A percentile compares a stretch with the other conserved stretches of the same genome.
These are phyloP conservation scores for Druon quercuslanigerum DNA, from an alignment of 1,140 invertebrate genomes.

Conservation along the genomic window DNA sequence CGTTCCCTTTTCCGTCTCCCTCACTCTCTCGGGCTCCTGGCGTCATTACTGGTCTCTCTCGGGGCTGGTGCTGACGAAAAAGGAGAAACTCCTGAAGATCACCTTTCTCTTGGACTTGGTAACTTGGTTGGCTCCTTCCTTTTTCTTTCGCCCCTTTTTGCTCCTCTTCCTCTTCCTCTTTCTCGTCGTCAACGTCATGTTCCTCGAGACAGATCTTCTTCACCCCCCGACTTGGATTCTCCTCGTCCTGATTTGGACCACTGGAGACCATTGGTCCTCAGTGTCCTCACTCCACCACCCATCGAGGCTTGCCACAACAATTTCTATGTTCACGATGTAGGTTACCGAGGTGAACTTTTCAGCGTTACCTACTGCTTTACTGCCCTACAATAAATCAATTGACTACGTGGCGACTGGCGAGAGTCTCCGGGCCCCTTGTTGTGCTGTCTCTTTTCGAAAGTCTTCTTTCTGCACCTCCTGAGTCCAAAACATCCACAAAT, in stretches of 20 bases:
- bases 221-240: constrained; percentile 39
- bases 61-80: background rate
- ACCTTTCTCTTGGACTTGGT: constrained; percentile 17
- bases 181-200: background rate
- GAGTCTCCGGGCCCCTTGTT: background rate
- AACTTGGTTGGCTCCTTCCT: constrained; percentile 46
- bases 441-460: constrained; percentile 32
- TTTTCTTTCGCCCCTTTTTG: constrained; percentile 39
- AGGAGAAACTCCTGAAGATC: constrained; percentile 30
- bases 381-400: constrained; percentile 72
- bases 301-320: constrained; percentile 74
- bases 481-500: background rate
- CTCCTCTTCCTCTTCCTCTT: constrained; percentile 15
- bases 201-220: constrained; percentile 16
- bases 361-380: constrained; percentile 65
- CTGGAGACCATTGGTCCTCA: too few species aligned
- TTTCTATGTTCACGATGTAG: constrained; percentile 74
- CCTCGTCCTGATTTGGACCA: too few species aligned
- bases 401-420: constrained; percentile 1
- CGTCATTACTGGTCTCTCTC: constrained; percentile 35
- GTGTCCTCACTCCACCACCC: constrained; percentile 53
- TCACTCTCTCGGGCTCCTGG: constrained; percentile 2
- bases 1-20: background rate
- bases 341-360: constrained; percentile 66
- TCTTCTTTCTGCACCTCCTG: background rate